phyloP scores from a whole-genome alignment of 2,113 vertebrate genomes.

The Casuarius casuarius region DNA sequence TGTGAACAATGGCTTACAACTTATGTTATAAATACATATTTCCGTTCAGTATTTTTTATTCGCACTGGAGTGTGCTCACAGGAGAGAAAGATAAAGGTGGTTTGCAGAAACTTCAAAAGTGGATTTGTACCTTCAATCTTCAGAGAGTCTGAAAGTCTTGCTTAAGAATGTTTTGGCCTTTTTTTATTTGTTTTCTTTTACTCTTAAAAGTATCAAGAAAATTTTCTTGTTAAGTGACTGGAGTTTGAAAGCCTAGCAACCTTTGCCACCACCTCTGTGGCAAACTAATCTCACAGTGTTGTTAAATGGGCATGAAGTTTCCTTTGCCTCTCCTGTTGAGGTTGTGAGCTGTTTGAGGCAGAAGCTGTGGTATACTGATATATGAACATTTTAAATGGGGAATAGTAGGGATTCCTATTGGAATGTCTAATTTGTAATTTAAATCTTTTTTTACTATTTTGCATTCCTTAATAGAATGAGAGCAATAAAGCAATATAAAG shows the following conservation, averaged over 20 bases:
- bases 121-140: neutral
- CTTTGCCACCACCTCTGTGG: neutral
- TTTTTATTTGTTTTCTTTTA: neutral
- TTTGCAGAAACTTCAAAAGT: neutral
- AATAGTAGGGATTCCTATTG: neutral
- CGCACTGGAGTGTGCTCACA: neutral
- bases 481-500: neutral
- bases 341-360: neutral
- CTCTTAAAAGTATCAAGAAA: neutral
- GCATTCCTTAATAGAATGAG: neutral
- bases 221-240: neutral
- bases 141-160: neutral
- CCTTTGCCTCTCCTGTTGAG: neutral
- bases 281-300: neutral
- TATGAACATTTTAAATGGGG: neutral
- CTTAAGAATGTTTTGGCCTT: neutral
- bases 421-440: neutral
- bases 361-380: neutral
- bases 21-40: neutral
- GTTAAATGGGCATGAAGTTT: neutral
- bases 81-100: neutral
- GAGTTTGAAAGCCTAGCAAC: neutral
- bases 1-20: neutral
- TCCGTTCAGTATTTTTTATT: neutral
- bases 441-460: neutral